Evolutionary conservation across 1,140 invertebrate genomes (phyloP).

Genomic region (Sarcophaga peregrina): DNA sequence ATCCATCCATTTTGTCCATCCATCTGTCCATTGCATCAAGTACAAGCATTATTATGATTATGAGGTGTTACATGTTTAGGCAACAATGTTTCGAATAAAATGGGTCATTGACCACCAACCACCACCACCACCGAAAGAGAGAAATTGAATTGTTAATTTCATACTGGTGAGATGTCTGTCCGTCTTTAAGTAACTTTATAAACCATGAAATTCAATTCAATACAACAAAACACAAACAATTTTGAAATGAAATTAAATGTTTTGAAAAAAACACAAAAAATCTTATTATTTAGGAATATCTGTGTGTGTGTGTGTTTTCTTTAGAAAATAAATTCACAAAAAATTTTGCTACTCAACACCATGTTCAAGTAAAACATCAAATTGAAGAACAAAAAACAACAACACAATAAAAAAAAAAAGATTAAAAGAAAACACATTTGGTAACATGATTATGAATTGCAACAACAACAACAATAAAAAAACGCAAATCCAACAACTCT

Average conservation of each 20-base stretch:
- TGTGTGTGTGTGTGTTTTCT: background rate
- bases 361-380: background rate
- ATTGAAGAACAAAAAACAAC: too few species aligned
- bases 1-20: too few species aligned
- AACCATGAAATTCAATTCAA: background rate
- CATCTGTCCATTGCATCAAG: background rate
- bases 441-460: conserved; percentile 13
- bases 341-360: background rate
- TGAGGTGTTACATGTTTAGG: background rate
- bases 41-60: background rate
- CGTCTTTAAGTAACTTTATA: background rate
- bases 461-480: background rate
- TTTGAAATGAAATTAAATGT: too few species aligned
- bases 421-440: conserved; percentile 20
- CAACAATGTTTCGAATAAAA: background rate
- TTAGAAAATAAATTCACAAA: background rate
- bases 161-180: background rate
- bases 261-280: too few species aligned
- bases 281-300: background rate
- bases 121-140: background rate
- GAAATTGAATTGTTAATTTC: conserved; percentile 5
- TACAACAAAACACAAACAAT: too few species aligned
- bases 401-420: background rate
- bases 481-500: background rate
- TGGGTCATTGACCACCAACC: background rate